Evolutionary conservation across 53 echinoderm and acorn worm genomes (phyloP).

Genomic region (Pentamera pediparva): DNA sequence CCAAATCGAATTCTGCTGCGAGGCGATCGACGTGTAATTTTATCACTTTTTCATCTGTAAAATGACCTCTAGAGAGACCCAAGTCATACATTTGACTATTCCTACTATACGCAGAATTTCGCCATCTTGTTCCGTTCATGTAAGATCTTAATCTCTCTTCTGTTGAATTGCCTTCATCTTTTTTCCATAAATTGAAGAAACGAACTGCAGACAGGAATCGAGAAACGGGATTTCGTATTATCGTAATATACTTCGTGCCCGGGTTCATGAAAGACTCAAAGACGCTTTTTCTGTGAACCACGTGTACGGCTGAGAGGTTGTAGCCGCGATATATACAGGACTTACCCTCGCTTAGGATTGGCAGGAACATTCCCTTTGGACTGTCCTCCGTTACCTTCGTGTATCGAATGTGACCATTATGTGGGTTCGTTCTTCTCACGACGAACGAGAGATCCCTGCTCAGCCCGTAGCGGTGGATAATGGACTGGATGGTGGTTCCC

Average conservation of each 20-base stretch:
- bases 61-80: background rate
- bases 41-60: background rate
- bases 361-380: constrained; percentile 6
- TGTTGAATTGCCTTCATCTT: background rate
- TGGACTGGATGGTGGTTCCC: background rate
- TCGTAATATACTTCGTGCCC: constrained; percentile 7
- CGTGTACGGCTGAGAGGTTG: constrained; percentile 13
- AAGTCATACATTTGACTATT: background rate
- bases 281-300: background rate
- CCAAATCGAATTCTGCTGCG: background rate
- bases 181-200: background rate
- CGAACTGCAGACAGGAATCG: background rate
- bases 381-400: background rate
- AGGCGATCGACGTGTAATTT: background rate
- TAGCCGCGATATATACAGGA: background rate
- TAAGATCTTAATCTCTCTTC: background rate
- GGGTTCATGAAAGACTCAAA: constrained; percentile 16
- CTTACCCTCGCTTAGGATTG: background rate
- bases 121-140: background rate
- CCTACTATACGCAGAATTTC: background rate
- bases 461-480: constrained; percentile 1
- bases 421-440: background rate
- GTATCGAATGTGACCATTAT: constrained; percentile 13
- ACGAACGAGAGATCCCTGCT: background rate
- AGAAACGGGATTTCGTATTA: constrained; percentile 13